Evolutionary conservation across 2,888 invertebrate species (phyloP), one percentile per base, ranked within the genome.

Genomic region (Drosophila picticornis): DNA sequence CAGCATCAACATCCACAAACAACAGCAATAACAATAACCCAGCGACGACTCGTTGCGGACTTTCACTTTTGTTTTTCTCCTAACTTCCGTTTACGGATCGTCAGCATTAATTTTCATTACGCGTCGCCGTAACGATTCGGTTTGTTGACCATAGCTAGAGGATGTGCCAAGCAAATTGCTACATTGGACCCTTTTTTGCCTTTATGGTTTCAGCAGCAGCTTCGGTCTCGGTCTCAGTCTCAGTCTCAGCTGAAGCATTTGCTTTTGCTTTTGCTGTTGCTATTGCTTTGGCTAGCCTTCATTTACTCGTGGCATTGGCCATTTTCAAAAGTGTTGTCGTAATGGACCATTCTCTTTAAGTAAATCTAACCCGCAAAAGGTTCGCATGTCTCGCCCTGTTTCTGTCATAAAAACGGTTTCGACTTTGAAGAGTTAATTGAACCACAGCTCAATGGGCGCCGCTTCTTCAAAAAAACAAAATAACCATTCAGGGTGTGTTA

Each of bases 61-160:
- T 86, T 88, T 86, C 67, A 73, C 88, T 88, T 81, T 78, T 71
- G 69, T 72, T 77, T 71, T 57, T 56, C 48, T 78, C 61, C 59
- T 67, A 72, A 74, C 77, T 66, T 70, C 68, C 77, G 79, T 83
- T 90, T 90, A 87, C 86, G 89, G 86, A 80, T 88, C 86, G 89
- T 87, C 86, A 90, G 90, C 90, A 87, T 90, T 88, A 90, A 87
- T 87, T 87, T 87, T 90, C 86, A 86, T 86, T 86, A 86, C 85
- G 83, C 85, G 85, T 86, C 81, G 83, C 83, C 76, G 81, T 85
- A 83, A 88, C 90, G 86, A 71, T 88, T 90, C 84, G 90, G 80
- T 86, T 86, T 86, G 90, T 87, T 87, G 90, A 88, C 82, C 87
- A 90, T 76, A 27, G 57, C 69, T 40, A 58, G 75, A 69, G 67